A percentile compares a stretch with the other conserved stretches of the same genome.
Conservation (phyloP, 2,888 invertebrate genomes). For the Latheticus oryzae region DNA sequence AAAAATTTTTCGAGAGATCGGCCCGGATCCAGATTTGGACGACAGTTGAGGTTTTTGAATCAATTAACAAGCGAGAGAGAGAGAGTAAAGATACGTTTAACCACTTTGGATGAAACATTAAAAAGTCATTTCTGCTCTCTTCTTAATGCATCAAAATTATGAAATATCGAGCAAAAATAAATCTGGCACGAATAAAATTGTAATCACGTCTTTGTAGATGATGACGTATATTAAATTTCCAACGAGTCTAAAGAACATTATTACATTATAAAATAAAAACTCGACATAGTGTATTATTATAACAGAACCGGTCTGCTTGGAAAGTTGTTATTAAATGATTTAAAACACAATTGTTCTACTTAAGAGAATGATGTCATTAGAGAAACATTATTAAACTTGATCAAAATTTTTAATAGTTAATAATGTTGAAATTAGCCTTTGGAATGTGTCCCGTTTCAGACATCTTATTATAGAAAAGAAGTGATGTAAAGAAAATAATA, state of each 20-base stretch:
- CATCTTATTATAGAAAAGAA: conserved; percentile 61
- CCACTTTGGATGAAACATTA: conserved; percentile 18
- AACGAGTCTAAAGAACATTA: conserved; percentile 46
- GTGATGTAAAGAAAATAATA: conserved; percentile 64
- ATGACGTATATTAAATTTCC: conserved; percentile 43
- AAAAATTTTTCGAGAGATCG: conserved; percentile 11
- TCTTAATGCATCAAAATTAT: conserved; percentile 44
- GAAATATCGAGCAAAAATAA: conserved; percentile 45
- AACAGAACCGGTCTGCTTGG: conserved; percentile 59
- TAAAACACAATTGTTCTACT: conserved; percentile 61
- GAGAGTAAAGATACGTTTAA: conserved; percentile 5
- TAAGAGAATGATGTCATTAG: conserved; percentile 61
- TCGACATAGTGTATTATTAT: conserved; percentile 54
- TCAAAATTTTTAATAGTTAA: conserved; percentile 42
- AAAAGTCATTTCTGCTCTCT: conserved; percentile 29
- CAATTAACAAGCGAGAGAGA: conserved; percentile 17
- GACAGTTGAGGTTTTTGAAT: no score
- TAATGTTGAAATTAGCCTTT: conserved; percentile 39
- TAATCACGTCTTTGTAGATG: conserved; percentile 28
- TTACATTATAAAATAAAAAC: conserved; percentile 55
- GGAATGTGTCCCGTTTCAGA: conserved; percentile 53
- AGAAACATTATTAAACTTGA: conserved; percentile 52
- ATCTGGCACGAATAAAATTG: conserved; percentile 22
- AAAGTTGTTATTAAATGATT: conserved; percentile 62
- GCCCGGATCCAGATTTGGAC: no score